Conservation (phyloP, 2,888 invertebrate species). For the Trachelus troglodyta region DNA sequence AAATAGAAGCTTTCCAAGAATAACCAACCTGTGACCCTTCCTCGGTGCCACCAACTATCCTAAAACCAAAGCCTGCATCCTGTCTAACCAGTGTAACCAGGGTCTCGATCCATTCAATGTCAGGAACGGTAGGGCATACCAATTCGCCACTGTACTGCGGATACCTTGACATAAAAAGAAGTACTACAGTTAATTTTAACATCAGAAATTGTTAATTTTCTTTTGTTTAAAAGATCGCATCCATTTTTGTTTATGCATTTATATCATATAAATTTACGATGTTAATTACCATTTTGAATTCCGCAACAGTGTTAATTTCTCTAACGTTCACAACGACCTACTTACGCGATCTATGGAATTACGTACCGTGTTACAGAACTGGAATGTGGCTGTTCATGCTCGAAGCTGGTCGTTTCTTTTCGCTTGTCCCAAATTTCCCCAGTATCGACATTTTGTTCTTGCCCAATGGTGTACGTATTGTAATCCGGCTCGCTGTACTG, state of each 20-base stretch:
- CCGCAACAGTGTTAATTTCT: not conserved
- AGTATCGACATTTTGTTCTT: conserved; percentile 64
- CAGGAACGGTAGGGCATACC: conserved; percentile 61
- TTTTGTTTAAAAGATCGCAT: not conserved
- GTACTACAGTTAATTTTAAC: not conserved
- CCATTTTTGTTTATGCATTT: not conserved
- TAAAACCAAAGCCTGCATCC: conserved; percentile 95
- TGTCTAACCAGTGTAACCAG: conserved; percentile 88
- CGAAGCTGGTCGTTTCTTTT: conserved; percentile 73
- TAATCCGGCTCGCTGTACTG: conserved; percentile 60
- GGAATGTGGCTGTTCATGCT: conserved; percentile 70
- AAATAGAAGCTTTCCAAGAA: not conserved
- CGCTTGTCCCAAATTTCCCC: conserved; percentile 65
- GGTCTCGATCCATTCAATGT: conserved; percentile 72
- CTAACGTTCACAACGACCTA: not conserved
- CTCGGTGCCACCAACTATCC: conserved; percentile 97
- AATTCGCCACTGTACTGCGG: conserved; percentile 59
- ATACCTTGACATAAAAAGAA: conserved; percentile 47
- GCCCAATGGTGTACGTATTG: conserved; percentile 58
- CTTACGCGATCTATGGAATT: not conserved
- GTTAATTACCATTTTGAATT: not conserved
- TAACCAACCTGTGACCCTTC: conserved; percentile 87
- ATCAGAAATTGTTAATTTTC: not conserved
- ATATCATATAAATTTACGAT: not conserved
- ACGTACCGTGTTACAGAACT: conserved; percentile 63